phyloP scores from a whole-genome alignment of 2,888 invertebrate genomes.

The Tipula unca region DNA sequence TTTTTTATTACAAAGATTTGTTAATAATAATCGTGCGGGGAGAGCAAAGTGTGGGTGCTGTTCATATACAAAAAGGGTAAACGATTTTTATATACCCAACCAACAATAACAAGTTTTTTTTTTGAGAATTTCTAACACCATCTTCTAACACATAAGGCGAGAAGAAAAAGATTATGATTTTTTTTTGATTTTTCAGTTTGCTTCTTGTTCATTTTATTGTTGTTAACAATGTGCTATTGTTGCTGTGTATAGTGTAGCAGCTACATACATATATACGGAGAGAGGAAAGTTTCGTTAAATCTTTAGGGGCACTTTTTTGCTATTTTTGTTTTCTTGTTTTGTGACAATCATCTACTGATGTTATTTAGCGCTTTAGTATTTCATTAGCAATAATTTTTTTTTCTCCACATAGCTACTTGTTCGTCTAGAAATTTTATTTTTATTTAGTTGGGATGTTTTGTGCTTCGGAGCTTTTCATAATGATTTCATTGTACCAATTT shows the following conservation, averaged over 20 bases:
- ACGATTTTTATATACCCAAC: not conserved
- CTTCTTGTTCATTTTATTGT: not conserved
- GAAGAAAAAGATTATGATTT: not conserved
- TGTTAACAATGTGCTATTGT: not conserved
- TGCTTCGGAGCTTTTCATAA: not conserved
- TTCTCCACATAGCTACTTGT: not conserved
- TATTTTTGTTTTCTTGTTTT: not conserved
- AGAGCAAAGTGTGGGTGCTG: not conserved
- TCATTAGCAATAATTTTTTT: not conserved
- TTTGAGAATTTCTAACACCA: not conserved
- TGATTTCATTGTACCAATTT: slow-evolving; percentile 8
- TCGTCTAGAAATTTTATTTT: not conserved
- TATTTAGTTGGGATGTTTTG: not conserved
- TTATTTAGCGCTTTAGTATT: not conserved
- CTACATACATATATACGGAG: not conserved
- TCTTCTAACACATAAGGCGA: not conserved
- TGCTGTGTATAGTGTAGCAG: not conserved
- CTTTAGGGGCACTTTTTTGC: not conserved
- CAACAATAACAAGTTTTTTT: not conserved
- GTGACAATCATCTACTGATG: not conserved
- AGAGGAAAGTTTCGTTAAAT: not conserved
- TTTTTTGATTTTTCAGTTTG: not conserved
- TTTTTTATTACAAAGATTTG: not conserved
- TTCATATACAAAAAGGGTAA: not conserved
- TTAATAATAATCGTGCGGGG: not conserved